Conservation (phyloP, 2,113 vertebrate genomes). For the Ifrita kowaldi region DNA sequence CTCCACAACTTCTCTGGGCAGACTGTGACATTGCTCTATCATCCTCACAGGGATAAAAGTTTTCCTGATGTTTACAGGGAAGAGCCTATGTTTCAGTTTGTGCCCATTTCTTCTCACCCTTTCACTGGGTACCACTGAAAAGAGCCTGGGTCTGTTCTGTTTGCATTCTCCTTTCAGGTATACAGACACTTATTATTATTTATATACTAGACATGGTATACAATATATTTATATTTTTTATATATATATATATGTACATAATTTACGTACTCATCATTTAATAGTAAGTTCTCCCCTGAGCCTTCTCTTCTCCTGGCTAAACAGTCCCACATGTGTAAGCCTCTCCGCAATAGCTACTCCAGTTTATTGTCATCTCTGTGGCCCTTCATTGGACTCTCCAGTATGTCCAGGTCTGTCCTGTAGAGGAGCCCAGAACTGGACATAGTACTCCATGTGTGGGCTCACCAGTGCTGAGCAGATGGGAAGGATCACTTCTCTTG, state of each 20-base stretch:
- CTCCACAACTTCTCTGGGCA: neutral
- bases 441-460: neutral
- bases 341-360: neutral
- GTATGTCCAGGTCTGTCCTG: neutral
- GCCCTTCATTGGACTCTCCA: neutral
- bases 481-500: neutral
- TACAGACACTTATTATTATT: neutral
- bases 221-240: neutral
- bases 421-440: neutral
- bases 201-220: neutral
- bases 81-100: fast-evolving
- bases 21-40: neutral
- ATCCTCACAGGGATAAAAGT: neutral
- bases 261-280: neutral
- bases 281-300: neutral
- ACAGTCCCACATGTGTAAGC: neutral
- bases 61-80: neutral
- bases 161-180: neutral
- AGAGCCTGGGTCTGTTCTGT: neutral
- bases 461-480: neutral
- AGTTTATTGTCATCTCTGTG: neutral
- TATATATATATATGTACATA: neutral
- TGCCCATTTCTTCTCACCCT: neutral
- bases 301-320: neutral
- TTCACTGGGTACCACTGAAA: neutral